Percentiles rank a stretch among this genome's conserved stretches.
Evolutionary conservation across 2,797 vertebrate species (phyloP).

Genomic region (Hydrophis major): DNA sequence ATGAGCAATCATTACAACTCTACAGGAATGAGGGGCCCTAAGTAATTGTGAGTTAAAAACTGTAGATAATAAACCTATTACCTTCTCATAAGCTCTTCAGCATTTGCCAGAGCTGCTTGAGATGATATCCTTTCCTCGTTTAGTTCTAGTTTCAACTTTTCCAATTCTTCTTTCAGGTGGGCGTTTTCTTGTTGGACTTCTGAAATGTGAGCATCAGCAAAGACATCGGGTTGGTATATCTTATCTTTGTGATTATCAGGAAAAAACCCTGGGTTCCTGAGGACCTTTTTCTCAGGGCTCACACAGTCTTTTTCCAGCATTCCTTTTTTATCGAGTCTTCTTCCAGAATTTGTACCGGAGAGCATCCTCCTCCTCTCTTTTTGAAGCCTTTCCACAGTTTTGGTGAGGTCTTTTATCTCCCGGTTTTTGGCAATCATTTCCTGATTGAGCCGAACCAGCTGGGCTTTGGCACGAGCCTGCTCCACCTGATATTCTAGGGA

Average conservation of each 20-base stretch:
- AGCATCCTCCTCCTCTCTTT: slow-evolving; percentile 81
- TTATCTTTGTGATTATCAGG: slow-evolving; percentile 72
- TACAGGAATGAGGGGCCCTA: not conserved
- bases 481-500: slow-evolving; percentile 69
- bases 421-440: slow-evolving; percentile 81
- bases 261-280: slow-evolving; percentile 52
- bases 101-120: slow-evolving; percentile 62
- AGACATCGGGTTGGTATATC: slow-evolving; percentile 76
- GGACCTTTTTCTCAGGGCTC: slow-evolving; percentile 38
- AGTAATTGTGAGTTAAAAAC: not conserved
- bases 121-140: slow-evolving; percentile 73
- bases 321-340: slow-evolving; percentile 40
- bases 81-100: slow-evolving; percentile 77
- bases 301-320: slow-evolving; percentile 46
- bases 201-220: slow-evolving; percentile 75
- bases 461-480: slow-evolving; percentile 69
- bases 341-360: slow-evolving; percentile 62
- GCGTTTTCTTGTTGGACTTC: slow-evolving; percentile 86
- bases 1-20: not conserved
- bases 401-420: slow-evolving; percentile 84
- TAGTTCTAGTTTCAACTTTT: slow-evolving; percentile 72
- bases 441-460: slow-evolving; percentile 79
- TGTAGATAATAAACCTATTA: slow-evolving; percentile 45
- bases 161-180: slow-evolving; percentile 73
- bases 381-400: slow-evolving; percentile 86